Base-by-base conservation (phyloP, 35 echinoderm and acorn worm genomes). In the Diadema setosum region DNA sequence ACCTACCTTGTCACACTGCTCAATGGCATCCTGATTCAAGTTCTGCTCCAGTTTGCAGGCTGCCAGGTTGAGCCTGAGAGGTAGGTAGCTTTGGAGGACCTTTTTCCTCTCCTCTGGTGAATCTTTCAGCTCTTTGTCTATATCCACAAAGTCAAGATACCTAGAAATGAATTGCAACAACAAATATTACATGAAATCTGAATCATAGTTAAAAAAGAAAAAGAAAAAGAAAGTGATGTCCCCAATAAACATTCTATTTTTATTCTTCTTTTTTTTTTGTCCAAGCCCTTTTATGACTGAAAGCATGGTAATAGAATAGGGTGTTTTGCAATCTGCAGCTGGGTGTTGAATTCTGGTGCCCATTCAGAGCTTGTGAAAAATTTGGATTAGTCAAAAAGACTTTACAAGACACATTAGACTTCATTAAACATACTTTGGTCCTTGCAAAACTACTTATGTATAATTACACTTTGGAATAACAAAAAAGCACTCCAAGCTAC, bases 1-100 rank as follows among this genome's bases (percentile, higher is more conserved):
- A 39, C 85, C 24, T 81, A 89, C 86, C 74, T 89, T 89, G 27
- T 89, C 86, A 69, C 86, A 89, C 46, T 89, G 67, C 6, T 35
- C 74, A 7, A 39, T 81, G 4, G 75, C 86, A 32, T 89, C 86
- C 7, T 61, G 44, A 25, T 89, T 80, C 16, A 57, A 5, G 9
- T 64, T 40, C 1, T 24, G 49, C 21, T 56, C 74, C 42, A 89
- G 46, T 30, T 89, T 45, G 49, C 70, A 80, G 40, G 86, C 86
- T 2, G 86, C 86, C 46, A 89, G 3, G 39, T 89, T 89, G 2
- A 89, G 75, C 26, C 73, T 74, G 3, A 89, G 25, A 17, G 86
- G 86, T 23, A 89, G 43, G 15, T 78, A 89, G 29, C 44, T 73
- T 3, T 27, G 26, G 3, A 41, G 45, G 29, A 89, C 32, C 46